A percentile compares a stretch with the other conserved stretches of the same genome.
These are phyloP conservation scores for Meiosimyza decipiens DNA, from an alignment of 2,888 invertebrate genomes.

Conservation along the genomic window DNA sequence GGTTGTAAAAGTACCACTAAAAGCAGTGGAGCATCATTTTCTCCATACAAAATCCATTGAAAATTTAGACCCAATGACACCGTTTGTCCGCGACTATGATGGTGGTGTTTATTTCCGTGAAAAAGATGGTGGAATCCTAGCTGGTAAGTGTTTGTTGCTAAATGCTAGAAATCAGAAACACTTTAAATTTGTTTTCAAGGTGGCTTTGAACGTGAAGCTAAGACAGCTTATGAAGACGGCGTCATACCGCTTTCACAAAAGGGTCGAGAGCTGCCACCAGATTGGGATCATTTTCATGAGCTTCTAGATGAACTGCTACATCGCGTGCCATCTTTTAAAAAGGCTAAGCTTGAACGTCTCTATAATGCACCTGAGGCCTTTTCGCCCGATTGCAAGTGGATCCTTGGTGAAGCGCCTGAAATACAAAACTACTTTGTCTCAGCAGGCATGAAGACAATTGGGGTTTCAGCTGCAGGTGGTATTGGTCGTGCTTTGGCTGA, in stretches of 20 bases:
- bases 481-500: slow-evolving; percentile 92
- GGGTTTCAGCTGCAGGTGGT: slow-evolving; percentile 95
- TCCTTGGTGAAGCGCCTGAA: slow-evolving; percentile 94
- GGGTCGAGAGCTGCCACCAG: slow-evolving; percentile 80
- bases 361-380: slow-evolving; percentile 94
- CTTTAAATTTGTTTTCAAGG: slow-evolving; percentile 67
- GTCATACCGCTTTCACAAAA: slow-evolving; percentile 73
- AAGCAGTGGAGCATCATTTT: slow-evolving; percentile 94
- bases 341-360: slow-evolving; percentile 81
- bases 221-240: slow-evolving; percentile 88
- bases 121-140: slow-evolving; percentile 84
- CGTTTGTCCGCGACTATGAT: slow-evolving; percentile 89
- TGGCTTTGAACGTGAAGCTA: slow-evolving; percentile 91
- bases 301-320: slow-evolving; percentile 86
- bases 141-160: slow-evolving; percentile 56
- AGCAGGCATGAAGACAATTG: slow-evolving; percentile 96
- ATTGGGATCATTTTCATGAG: slow-evolving; percentile 97
- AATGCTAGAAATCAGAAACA: neutral
- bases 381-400: slow-evolving; percentile 96
- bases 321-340: slow-evolving; percentile 82
- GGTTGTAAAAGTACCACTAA: slow-evolving; percentile 84
- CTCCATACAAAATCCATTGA: slow-evolving; percentile 84
- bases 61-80: slow-evolving; percentile 82
- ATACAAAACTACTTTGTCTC: slow-evolving; percentile 91
- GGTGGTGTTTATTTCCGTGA: slow-evolving; percentile 89